These are phyloP conservation scores for Macropis europaea DNA, from an alignment of 2,888 invertebrate genomes.

Conservation along the genomic window DNA sequence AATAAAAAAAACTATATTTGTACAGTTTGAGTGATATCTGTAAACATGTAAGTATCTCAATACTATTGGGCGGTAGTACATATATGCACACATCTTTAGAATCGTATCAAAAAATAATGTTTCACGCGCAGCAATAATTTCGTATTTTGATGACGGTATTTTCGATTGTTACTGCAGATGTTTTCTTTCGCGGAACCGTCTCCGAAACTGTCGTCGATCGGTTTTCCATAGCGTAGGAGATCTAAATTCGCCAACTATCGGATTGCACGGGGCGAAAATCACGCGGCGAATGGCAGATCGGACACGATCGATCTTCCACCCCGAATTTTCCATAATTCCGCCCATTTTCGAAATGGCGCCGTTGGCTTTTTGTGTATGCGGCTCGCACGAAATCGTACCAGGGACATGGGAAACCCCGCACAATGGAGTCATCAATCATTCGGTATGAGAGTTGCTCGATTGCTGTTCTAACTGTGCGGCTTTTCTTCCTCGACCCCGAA, in stretches of 20 bases:
- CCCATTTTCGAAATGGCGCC: slow-evolving; percentile 75
- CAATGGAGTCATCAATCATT: slow-evolving; percentile 80
- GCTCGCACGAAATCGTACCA: slow-evolving; percentile 65
- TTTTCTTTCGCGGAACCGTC: neutral
- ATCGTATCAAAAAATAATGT: no score
- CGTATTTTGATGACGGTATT: no score
- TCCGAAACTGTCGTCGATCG: slow-evolving; percentile 17
- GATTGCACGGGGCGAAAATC: slow-evolving; percentile 48
- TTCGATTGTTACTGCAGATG: no score
- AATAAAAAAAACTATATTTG: no score
- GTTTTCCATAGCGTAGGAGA: neutral
- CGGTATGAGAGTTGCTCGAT: slow-evolving; percentile 75
- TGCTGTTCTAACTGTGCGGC: slow-evolving; percentile 71
- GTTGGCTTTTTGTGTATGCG: slow-evolving; percentile 67
- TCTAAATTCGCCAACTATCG: slow-evolving; percentile 33
- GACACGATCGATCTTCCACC: slow-evolving; percentile 68
- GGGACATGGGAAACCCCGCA: slow-evolving; percentile 71
- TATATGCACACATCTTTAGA: no score
- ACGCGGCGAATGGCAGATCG: slow-evolving; percentile 44
- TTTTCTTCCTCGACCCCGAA: slow-evolving; percentile 38
- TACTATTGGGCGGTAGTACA: no score
- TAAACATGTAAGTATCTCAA: no score
- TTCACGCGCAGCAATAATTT: no score
- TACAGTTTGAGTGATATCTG: no score
- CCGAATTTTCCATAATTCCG: slow-evolving; percentile 77